Percentiles rank a stretch among this genome's conserved stretches.
Conservation (phyloP, 2,113 vertebrate species). For the Reinhardtius hippoglossoides region DNA sequence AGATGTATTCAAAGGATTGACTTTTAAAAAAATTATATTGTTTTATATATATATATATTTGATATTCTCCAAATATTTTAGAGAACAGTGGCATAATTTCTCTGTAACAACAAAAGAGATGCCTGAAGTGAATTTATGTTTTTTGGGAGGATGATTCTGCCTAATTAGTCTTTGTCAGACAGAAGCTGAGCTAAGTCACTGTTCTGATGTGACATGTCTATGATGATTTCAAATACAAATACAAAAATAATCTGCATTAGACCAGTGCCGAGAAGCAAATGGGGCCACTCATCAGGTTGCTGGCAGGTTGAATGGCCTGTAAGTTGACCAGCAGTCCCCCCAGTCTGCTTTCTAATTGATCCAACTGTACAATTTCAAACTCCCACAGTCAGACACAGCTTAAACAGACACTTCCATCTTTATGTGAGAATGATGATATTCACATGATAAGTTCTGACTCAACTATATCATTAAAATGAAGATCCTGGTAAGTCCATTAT, state of each 20-base stretch:
- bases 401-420: not conserved
- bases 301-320: not conserved
- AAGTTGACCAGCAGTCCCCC: not conserved
- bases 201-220: not conserved
- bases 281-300: not conserved
- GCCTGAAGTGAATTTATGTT: not conserved
- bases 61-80: slow-evolving; percentile 4
- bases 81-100: not conserved
- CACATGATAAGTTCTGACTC: not conserved
- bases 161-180: too few species aligned
- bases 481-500: not conserved
- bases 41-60: not conserved
- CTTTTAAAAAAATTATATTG: too few species aligned
- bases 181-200: not conserved
- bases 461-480: not conserved
- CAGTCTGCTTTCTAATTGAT: not conserved
- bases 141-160: not conserved
- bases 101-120: not conserved
- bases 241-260: not conserved
- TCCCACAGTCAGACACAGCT: not conserved
- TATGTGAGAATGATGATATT: not conserved
- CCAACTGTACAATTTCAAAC: slow-evolving; percentile 1
- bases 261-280: not conserved
- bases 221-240: slow-evolving; percentile 1
- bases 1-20: not conserved